phyloP scores from a whole-genome alignment of 2,797 vertebrate species.

The Acanthurus leucopareius region DNA sequence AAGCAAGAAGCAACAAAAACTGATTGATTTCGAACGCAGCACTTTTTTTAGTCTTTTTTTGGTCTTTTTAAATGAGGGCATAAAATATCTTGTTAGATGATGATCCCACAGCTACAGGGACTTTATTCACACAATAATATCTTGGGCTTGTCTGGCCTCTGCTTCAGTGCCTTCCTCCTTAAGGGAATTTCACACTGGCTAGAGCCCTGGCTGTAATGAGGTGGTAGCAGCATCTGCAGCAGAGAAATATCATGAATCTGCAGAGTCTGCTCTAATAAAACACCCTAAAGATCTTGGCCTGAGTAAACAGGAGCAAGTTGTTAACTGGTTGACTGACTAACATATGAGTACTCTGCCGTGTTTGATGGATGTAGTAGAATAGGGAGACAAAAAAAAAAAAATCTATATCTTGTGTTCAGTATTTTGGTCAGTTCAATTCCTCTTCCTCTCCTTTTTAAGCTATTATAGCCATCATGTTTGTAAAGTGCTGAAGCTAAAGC shows the following conservation, averaged over 20 bases:
- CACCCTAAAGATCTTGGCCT: conserved; percentile 31
- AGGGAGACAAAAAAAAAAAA: background rate
- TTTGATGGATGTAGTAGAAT: conserved; percentile 21
- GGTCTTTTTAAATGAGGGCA: conserved; percentile 43
- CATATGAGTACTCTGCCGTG: background rate
- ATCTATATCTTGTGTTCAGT: background rate
- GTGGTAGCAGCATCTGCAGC: conserved; percentile 57
- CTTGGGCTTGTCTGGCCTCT: conserved; percentile 56
- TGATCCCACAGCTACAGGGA: conserved; percentile 57
- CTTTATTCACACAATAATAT: conserved; percentile 70
- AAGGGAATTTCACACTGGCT: conserved; percentile 56
- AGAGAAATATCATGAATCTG: conserved; percentile 44
- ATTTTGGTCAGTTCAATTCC: background rate
- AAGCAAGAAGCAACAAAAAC: conserved; percentile 1
- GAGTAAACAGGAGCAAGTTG: conserved; percentile 46
- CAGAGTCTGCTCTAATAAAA: conserved; percentile 51
- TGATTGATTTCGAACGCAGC: conserved; percentile 36
- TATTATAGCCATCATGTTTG: too few relatives aligned
- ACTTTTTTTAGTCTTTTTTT: background rate
- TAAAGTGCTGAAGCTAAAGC: too few relatives aligned
- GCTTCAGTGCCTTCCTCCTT: conserved; percentile 58
- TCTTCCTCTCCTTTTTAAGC: background rate
- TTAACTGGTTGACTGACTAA: conserved; percentile 44
- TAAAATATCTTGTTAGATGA: conserved; percentile 58
- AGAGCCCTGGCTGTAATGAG: conserved; percentile 71